phyloP scores from a whole-genome alignment of 1,140 invertebrate genomes.

The Drosophila virilis region DNA sequence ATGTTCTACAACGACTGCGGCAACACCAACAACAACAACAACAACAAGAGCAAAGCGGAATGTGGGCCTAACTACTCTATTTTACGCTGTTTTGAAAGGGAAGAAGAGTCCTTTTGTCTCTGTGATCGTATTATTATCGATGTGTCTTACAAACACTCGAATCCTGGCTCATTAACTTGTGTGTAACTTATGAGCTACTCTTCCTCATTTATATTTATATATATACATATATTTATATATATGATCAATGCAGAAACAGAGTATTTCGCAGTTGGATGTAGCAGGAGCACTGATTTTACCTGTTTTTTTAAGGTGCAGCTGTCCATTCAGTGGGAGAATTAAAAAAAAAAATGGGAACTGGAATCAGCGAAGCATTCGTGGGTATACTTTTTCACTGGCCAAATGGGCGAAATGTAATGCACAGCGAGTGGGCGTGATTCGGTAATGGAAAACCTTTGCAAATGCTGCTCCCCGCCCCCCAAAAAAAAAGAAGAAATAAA shows the following conservation, averaged over 20 bases:
- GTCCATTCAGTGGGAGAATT: background rate
- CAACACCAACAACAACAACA: background rate
- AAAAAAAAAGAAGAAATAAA: background rate
- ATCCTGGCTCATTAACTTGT: too few relatives aligned
- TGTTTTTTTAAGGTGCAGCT: background rate
- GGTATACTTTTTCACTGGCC: constrained; percentile 41
- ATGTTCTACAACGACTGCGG: constrained; percentile 55
- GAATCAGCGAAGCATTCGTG: constrained; percentile 24
- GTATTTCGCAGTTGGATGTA: background rate
- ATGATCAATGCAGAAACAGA: background rate
- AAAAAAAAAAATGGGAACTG: background rate
- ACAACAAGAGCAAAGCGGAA: too few relatives aligned
- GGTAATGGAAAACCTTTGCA: constrained; percentile 34
- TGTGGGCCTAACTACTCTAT: constrained; percentile 4
- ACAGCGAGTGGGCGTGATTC: background rate
- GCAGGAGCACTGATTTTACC: too few relatives aligned
- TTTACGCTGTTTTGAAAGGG: background rate
- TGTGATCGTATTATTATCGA: background rate
- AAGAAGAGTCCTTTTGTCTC: background rate
- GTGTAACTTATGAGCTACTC: too few relatives aligned
- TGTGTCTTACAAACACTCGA: too few relatives aligned
- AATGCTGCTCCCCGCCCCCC: background rate
- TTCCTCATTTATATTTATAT: too few relatives aligned
- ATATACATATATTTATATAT: too few relatives aligned
- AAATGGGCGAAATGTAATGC: background rate